Evolutionary conservation across 2,797 vertebrate species (phyloP), one percentile per base, ranked within the genome.

Genomic region (Sebastes cheni): DNA sequence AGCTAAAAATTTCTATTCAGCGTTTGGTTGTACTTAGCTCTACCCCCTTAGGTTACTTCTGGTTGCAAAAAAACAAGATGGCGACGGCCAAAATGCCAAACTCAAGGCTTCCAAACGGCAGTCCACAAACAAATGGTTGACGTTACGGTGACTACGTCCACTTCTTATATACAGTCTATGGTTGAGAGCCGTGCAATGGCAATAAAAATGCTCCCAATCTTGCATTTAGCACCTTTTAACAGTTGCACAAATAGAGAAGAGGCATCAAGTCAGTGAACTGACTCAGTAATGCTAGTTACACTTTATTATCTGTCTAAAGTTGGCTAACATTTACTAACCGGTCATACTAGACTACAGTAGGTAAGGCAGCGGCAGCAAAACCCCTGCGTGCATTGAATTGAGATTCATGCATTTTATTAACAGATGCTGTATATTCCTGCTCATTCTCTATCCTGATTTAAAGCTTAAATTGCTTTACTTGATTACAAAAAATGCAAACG

Each of bases 31-130:
- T 16, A 42, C 14, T 42, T 42, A 42, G 39, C 39, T 42, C 0
- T 0, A 42, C 5, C 5, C 39, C 39, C 39, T 42, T 42, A 0
- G 0, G 13, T 42, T 0, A 42, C 39, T 42, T 42, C 39, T 42
- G 5, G 39, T 42, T 42, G 39, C 39, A 13, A 39, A 39, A 46
- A 42, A 42, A 1, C 14, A 16, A 46, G 39, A 46, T 46, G 39
- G 6, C 14, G 6, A 46, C 6, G 14, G 39, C 6, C 39, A 46
- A 46, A 46, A 46, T 46, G 14, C 0, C 14, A 7, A 46, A 16
- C 39, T 46, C 1, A 0, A 0, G 39, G 39, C 14, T 46, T 46
- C 39, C 14, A 16, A 16, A 46, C 0, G 14, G 39, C 39, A 46
- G 14, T 46, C 14, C 14, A 46, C 39, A 46, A 46, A 46, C 39